Percentiles rank a stretch among this genome's conserved stretches.
These are phyloP conservation scores for Ptilodon capucinus DNA, from an alignment of 2,888 invertebrate species.

Conservation along the genomic window DNA sequence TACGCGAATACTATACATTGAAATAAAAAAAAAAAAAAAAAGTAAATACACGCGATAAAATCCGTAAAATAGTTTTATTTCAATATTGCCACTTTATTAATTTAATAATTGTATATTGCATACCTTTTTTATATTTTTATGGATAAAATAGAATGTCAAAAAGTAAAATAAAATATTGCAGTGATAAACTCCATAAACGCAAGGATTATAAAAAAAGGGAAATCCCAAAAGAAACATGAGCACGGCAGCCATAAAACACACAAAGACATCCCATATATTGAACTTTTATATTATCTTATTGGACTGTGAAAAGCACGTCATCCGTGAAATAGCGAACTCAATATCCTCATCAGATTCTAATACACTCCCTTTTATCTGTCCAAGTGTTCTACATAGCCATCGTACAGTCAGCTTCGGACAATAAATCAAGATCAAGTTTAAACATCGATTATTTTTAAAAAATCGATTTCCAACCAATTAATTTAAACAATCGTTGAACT, in stretches of 20 bases:
- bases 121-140: no score
- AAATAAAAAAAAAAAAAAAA: no score
- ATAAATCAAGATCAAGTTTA: not conserved
- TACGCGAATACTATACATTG: no score
- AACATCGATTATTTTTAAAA: no score
- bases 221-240: not conserved
- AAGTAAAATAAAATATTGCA: no score
- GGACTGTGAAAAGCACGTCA: conserved; percentile 1
- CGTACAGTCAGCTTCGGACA: not conserved
- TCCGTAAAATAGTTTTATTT: no score
- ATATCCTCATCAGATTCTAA: not conserved
- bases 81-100: no score
- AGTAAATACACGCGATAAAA: no score
- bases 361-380: not conserved
- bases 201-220: not conserved
- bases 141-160: no score
- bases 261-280: not conserved
- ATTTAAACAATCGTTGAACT: no score
- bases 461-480: no score
- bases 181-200: not conserved
- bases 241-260: not conserved
- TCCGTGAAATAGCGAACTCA: not conserved
- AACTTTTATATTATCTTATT: not conserved
- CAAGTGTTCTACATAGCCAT: not conserved
- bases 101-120: no score